Conservation (phyloP, 2,113 vertebrate genomes). For the Aptenodytes forsteri region DNA sequence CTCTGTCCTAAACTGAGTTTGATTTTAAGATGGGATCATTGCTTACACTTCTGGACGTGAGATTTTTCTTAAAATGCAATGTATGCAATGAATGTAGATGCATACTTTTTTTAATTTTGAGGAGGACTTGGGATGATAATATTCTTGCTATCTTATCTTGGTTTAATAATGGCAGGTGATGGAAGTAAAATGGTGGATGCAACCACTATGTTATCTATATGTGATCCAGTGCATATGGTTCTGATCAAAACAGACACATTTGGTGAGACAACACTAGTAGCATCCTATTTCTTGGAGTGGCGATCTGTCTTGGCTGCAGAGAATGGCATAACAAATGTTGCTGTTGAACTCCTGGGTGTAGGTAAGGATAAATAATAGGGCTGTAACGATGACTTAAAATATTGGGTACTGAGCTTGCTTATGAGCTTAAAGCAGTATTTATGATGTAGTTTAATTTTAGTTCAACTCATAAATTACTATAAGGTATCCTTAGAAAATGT, state of each 20-base stretch:
- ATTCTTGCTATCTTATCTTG: neutral
- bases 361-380: constrained; percentile 75
- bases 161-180: constrained; percentile 79
- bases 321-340: constrained; percentile 79
- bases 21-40: neutral
- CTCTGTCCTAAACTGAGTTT: neutral
- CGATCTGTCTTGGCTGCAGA: constrained; percentile 86
- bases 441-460: neutral
- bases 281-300: constrained; percentile 96
- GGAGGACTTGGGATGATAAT: neutral
- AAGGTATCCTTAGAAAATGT: neutral
- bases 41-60: accelerated
- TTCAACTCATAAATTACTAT: neutral
- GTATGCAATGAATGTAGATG: neutral
- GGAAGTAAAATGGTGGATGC: constrained; percentile 90
- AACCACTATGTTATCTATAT: constrained; percentile 91
- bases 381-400: neutral
- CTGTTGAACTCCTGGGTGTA: constrained; percentile 93
- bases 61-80: neutral
- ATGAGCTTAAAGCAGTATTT: neutral
- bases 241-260: constrained; percentile 90
- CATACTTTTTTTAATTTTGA: neutral
- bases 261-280: constrained; percentile 87
- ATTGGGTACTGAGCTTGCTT: neutral
- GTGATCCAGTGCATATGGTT: constrained; percentile 93